These are phyloP conservation scores for Morus bassanus DNA, from an alignment of 2,797 vertebrate genomes.

Conservation along the genomic window DNA sequence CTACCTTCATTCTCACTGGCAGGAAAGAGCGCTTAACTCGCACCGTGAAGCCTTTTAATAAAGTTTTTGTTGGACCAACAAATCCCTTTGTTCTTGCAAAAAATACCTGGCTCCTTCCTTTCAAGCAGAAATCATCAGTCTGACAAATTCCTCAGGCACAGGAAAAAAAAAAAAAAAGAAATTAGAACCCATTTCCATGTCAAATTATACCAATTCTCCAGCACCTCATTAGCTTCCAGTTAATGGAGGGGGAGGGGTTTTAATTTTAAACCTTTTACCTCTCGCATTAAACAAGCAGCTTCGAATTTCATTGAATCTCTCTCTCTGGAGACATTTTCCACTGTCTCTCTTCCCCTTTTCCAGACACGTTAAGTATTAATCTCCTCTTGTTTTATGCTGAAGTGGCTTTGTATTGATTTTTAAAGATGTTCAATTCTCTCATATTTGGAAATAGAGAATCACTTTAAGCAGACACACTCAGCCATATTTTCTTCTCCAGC, in stretches of 20 bases:
- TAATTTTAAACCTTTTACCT: slow-evolving; percentile 44
- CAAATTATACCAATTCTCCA: neutral
- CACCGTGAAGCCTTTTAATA: neutral
- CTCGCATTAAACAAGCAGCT: slow-evolving; percentile 24
- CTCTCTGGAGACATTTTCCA: slow-evolving; percentile 10
- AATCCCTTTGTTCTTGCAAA: neutral
- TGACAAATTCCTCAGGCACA: neutral
- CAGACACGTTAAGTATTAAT: slow-evolving; percentile 59
- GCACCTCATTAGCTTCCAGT: slow-evolving; percentile 22
- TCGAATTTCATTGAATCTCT: slow-evolving; percentile 21
- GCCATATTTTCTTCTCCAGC: neutral
- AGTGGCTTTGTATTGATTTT: slow-evolving; percentile 58
- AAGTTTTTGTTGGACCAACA: slow-evolving; percentile 3
- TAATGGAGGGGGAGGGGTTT: neutral
- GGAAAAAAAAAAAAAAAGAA: neutral
- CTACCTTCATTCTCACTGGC: neutral
- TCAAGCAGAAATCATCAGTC: neutral
- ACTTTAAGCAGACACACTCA: neutral
- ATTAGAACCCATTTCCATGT: neutral
- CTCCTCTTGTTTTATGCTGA: slow-evolving; percentile 28
- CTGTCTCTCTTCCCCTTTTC: neutral
- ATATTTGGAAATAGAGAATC: slow-evolving; percentile 32
- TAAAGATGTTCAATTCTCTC: slow-evolving; percentile 35
- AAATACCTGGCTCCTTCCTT: neutral
- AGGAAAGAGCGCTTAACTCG: neutral